Conservation (phyloP, 1,140 invertebrate species). For the Neodiprion pinetum region DNA sequence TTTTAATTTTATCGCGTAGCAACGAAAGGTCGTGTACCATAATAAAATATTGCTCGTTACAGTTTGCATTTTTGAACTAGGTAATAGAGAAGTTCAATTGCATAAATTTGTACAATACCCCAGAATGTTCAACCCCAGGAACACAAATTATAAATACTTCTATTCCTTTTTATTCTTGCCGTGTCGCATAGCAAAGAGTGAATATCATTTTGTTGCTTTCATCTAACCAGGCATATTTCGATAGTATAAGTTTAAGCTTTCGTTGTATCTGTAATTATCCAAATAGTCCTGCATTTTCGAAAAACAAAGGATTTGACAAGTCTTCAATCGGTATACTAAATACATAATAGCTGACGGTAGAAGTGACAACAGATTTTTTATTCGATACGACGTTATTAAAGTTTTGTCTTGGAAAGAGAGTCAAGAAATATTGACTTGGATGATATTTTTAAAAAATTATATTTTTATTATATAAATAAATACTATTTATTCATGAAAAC, state of each 20-base stretch:
- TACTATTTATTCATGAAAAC: neutral
- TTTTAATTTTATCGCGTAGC: neutral
- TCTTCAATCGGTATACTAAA: too few relatives aligned
- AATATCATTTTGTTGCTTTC: neutral
- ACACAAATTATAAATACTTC: neutral
- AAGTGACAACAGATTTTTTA: neutral
- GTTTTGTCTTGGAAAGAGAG: too few relatives aligned
- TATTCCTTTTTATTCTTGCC: neutral
- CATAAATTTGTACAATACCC: neutral
- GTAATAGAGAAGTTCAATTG: neutral
- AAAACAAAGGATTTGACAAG: too few relatives aligned
- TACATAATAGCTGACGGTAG: neutral
- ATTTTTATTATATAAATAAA: neutral
- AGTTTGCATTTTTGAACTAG: neutral
- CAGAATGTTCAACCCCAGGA: neutral
- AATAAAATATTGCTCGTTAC: neutral
- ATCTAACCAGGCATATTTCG: neutral
- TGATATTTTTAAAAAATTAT: conserved; percentile 4
- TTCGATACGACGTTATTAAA: too few relatives aligned
- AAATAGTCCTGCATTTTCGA: too few relatives aligned
- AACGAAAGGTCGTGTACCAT: neutral
- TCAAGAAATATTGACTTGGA: neutral
- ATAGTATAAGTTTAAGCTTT: conserved; percentile 1
- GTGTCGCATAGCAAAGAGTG: neutral
- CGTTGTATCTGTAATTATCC: neutral